Base-by-base conservation (phyloP, 2,113 vertebrate genomes). In the Pachycephala philippinensis region DNA sequence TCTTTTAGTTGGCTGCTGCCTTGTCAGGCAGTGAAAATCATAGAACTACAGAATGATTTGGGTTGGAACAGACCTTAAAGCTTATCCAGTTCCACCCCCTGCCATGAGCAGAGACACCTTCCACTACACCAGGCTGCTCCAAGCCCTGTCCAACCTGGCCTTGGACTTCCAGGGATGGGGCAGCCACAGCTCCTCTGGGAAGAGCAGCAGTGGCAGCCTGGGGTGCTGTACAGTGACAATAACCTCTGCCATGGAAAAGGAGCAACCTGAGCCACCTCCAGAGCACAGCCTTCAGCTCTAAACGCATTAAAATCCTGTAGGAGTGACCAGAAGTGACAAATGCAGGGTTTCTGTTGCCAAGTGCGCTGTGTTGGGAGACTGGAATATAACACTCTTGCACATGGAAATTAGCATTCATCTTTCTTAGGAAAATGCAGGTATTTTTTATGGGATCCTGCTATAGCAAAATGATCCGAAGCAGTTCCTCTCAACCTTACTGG, bases 91-190 rank as follows among this genome's bases (percentile, higher is more conserved):
- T 22, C 20, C 39, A 53, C n/a, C 8, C 21, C 28, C 13, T 82
- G 53, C 74, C 37, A 21, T 10, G 15, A 35, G 8, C 37, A 52
- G 33, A 8, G 52, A 70, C 60, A 52, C 20, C 4, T 74, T n/a
- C 28, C 53, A 45, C 39, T 24, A 12, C 0, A 0, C 28, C n/a
- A 82, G 20, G 9, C 3, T 68, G 39, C n/a, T 83, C 20, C 1
- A 2, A 53, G 39, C 30, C n/a, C 53, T 0, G 0, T 68, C 45
- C 69, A 60, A 0, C 69, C 33, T 68, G 45, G 24, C 28, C 33
- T 75, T 11, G 39, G 3, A 39, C 13, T 75, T 4, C 19, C 78
- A 82, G 39, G 53, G 24, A 47, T 56, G 56, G 20, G 16, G 11
- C 24, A 68, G 52, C 39, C 45, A 21, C 45, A 68, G 24, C n/a